Evolutionary conservation across 2,888 invertebrate genomes (phyloP).

Genomic region (Caenorhabditis sulstoni): DNA sequence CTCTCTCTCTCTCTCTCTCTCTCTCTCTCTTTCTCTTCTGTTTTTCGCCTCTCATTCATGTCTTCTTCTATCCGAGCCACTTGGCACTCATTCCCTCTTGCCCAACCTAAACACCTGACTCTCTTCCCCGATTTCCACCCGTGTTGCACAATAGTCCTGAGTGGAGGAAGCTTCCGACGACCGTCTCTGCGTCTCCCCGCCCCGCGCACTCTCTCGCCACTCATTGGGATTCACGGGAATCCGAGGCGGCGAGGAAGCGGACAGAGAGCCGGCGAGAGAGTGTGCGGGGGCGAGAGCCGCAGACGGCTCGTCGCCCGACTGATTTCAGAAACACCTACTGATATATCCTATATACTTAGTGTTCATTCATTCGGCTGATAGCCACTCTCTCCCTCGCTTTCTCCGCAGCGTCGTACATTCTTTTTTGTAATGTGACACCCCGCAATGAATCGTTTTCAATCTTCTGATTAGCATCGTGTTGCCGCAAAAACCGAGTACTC

Average conservation of each 20-base stretch:
- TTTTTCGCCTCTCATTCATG: too few relatives aligned
- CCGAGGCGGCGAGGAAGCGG: not conserved
- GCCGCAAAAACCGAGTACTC: conserved; percentile 25
- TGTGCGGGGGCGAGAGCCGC: conserved; percentile 8
- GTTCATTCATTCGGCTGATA: conserved; percentile 48
- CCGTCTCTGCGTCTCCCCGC: conserved; percentile 24
- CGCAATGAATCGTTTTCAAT: conserved; percentile 5
- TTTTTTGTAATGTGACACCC: conserved; percentile 57
- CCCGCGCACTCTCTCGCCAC: conserved; percentile 10
- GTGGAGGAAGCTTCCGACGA: conserved; percentile 28
- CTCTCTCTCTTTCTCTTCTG: conserved; percentile 11
- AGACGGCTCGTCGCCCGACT: conserved; percentile 19
- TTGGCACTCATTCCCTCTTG: conserved; percentile 22
- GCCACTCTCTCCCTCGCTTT: conserved; percentile 19
- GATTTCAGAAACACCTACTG: conserved; percentile 58
- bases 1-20: too few relatives aligned
- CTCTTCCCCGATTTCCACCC: conserved; percentile 6
- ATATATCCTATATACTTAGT: conserved; percentile 47
- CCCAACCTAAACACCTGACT: conserved; percentile 53
- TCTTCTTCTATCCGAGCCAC: conserved; percentile 21
- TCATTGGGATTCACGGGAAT: conserved; percentile 37
- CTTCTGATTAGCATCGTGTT: conserved; percentile 14
- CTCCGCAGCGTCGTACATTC: conserved; percentile 27
- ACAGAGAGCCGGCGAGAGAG: conserved; percentile 16
- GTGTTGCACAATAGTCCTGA: conserved; percentile 54